phyloP scores from a whole-genome alignment of 2,113 vertebrate genomes.

The Desmodus rotundus region DNA sequence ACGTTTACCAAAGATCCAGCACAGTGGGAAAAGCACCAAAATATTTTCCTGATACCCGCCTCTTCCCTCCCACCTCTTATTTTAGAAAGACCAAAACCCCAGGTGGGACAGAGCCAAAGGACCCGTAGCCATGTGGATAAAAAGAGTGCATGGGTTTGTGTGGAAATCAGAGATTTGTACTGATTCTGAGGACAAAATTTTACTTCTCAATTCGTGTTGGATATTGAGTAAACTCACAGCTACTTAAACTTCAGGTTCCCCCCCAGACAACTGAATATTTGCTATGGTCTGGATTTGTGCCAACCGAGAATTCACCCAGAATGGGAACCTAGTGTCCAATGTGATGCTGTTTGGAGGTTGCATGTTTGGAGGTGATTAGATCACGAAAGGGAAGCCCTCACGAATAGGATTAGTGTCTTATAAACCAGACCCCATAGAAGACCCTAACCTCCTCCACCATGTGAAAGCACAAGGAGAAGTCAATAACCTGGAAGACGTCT shows the following conservation, averaged over 20 bases:
- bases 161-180: background rate
- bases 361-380: too few relatives aligned
- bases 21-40: background rate
- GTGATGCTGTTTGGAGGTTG: background rate
- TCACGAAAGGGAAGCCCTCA: background rate
- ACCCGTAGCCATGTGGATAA: fast-evolving
- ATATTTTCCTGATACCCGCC: background rate
- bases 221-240: background rate
- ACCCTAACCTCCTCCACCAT: background rate
- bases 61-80: too few relatives aligned
- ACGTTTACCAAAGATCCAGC: background rate
- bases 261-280: background rate
- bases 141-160: fast-evolving
- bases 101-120: fast-evolving
- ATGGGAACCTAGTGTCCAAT: background rate
- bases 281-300: background rate
- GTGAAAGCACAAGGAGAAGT: background rate
- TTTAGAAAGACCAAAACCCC: background rate
- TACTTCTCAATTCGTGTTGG: background rate
- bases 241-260: background rate
- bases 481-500: fast-evolving
- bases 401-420: background rate
- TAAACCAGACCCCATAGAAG: background rate
- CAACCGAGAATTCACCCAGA: background rate
- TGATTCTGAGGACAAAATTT: background rate